Conservation (phyloP, 1,140 invertebrate genomes). For the Platyscapa corneri region DNA sequence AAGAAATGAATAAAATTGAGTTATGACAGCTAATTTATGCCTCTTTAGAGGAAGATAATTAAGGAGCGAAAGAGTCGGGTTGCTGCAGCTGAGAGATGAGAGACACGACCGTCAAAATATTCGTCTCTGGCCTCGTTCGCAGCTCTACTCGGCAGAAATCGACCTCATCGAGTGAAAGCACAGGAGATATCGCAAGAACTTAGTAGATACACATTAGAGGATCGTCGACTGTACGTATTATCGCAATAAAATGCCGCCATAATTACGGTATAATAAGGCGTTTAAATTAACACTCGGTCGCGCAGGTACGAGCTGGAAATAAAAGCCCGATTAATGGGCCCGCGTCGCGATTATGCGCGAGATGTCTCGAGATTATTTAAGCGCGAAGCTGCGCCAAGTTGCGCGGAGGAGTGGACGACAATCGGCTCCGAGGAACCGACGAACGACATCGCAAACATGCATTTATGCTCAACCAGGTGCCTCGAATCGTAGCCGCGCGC, state of each 20-base stretch:
- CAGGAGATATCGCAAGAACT: neutral
- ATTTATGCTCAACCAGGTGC: neutral
- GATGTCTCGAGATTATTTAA: neutral
- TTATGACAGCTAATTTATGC: too few species aligned
- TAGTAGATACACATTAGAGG: constrained; percentile 20
- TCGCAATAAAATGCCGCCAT: constrained; percentile 26
- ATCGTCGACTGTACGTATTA: neutral
- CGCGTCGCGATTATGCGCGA: neutral
- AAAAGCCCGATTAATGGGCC: constrained; percentile 3
- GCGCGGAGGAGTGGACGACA: neutral
- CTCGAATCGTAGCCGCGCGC: neutral
- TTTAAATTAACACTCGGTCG: constrained; percentile 28
- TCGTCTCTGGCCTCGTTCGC: too few species aligned
- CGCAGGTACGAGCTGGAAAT: neutral
- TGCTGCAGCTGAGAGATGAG: too few species aligned
- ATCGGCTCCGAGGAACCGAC: constrained; percentile 14
- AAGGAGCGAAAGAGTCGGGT: too few species aligned
- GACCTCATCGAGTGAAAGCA: constrained; percentile 14
- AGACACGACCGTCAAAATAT: too few species aligned
- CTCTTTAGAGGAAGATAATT: too few species aligned
- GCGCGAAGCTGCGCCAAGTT: neutral
- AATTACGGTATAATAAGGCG: constrained; percentile 43
- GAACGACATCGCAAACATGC: constrained; percentile 30
- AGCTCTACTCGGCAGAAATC: too few species aligned
- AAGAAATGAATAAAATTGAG: too few species aligned